These are phyloP conservation scores for Phaenicophaeus curvirostris DNA, from an alignment of 2,797 vertebrate species.

Conservation along the genomic window DNA sequence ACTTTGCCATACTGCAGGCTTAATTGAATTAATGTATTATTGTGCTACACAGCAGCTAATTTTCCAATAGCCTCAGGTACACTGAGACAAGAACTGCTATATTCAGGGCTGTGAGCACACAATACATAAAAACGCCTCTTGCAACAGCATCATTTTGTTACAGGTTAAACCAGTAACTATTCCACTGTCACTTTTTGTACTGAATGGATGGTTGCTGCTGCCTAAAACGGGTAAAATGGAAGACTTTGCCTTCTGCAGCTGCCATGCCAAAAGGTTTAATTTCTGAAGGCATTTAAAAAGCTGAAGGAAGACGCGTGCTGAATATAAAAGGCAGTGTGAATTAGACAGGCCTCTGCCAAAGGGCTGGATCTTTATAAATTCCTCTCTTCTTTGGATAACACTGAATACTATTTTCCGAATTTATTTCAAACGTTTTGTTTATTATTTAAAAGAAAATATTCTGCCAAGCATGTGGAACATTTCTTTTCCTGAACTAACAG, in stretches of 20 bases:
- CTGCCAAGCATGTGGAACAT: neutral
- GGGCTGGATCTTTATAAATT: neutral
- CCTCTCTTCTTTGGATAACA: neutral
- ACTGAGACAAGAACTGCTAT: neutral
- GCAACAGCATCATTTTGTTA: neutral
- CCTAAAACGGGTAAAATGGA: slow-evolving; percentile 18
- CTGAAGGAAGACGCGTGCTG: neutral
- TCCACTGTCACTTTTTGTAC: neutral
- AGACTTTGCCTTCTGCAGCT: slow-evolving; percentile 37
- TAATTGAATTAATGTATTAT: slow-evolving; percentile 26
- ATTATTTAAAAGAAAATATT: neutral
- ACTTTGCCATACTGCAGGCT: neutral
- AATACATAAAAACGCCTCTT: neutral
- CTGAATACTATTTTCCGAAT: neutral
- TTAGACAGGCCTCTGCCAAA: neutral
- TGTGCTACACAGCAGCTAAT: neutral
- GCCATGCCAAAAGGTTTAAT: slow-evolving; percentile 6
- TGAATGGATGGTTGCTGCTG: neutral
- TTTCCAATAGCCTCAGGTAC: slow-evolving; percentile 34
- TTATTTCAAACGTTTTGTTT: slow-evolving; percentile 19
- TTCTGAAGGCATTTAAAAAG: slow-evolving; percentile 9
- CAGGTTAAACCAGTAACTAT: neutral
- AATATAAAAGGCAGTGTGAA: slow-evolving; percentile 36
- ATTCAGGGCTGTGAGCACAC: neutral
- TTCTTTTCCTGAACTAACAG: neutral